A percentile compares a stretch with the other conserved stretches of the same genome.
These are phyloP conservation scores for Hoplias malabaricus DNA, from an alignment of 2,113 vertebrate species.

Conservation along the genomic window DNA sequence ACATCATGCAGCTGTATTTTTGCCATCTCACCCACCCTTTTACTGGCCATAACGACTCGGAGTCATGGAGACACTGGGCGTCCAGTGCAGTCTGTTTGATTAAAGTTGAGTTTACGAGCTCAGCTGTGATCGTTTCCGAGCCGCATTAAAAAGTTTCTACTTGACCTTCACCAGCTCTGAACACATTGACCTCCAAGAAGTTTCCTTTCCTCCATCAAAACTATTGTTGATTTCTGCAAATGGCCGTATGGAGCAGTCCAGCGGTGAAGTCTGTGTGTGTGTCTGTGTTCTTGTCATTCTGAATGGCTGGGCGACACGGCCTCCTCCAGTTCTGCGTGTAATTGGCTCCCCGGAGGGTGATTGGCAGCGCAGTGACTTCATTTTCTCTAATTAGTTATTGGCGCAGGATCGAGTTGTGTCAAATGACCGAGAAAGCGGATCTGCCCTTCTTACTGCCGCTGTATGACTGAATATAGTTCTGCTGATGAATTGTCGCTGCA, in stretches of 20 bases:
- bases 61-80: too few species aligned
- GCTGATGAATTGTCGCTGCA: constrained; percentile 22
- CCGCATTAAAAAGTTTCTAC: background rate
- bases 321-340: constrained; percentile 35
- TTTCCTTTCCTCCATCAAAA: background rate
- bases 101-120: background rate
- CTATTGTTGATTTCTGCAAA: background rate
- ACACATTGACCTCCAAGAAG: background rate
- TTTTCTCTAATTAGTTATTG: constrained; percentile 58
- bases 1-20: too few species aligned
- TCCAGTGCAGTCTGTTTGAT: too few species aligned
- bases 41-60: too few species aligned
- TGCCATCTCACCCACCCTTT: too few species aligned
- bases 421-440: constrained; percentile 43
- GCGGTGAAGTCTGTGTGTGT: background rate
- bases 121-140: background rate
- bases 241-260: background rate
- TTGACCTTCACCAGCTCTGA: background rate
- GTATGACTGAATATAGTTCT: constrained; percentile 31
- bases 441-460: background rate
- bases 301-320: constrained; percentile 9
- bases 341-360: constrained; percentile 49
- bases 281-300: constrained; percentile 10
- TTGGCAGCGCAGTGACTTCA: constrained; percentile 51
- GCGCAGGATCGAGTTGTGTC: constrained; percentile 43